Base-by-base conservation (phyloP, 2,113 vertebrate species). In the Toxotes chatareus region DNA sequence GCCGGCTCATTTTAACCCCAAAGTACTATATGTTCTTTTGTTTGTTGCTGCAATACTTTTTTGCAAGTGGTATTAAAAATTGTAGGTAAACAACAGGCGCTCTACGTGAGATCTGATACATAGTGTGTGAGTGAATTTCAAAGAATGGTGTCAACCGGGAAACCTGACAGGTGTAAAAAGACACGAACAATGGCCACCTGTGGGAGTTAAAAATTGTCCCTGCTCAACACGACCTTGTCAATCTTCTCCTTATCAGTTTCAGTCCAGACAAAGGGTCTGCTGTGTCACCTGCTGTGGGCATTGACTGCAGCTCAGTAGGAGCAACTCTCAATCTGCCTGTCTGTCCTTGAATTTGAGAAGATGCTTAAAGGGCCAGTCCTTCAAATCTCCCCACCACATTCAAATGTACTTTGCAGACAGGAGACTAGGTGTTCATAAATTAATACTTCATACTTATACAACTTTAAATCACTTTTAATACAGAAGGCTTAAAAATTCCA, bases 141-240 rank as follows among this genome's bases (percentile, higher is more conserved):
- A 67, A 31, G 46, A 32, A 12, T 7, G 34, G 61, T 55, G 72
- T 67, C 31, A 68, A 60, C 71, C 49, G 76, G 49, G 42, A 70
- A 66, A 59, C 68, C 4, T 65, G 69, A 81, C 76, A 74, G 73
- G 42, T 78, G 85, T 62, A 67, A 84, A 86, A 82, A 75, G 66
- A 80, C 74, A 21, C 19, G 14, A 82, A 70, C 82, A 82, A 10
- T 76, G 74, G 84, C 71, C 63, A 87, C 83, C 74, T 32, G 79
- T 86, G 83, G 82, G 79, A 85, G 82, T 34, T 67, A 47, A 53
- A 73, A 64, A 59, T 40, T 82, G 70, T 78, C 81, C 57, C 69
- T 1, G 32, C 59, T 74, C 80, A 72, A 64, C 61, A 44, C 49
- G 73, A 90, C 88, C 86, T 91, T 92, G 90, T 89, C 87, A 86